Evolutionary conservation across 92 coral and sea anemone species (phyloP).

Genomic region (Zoanthus solanderi): DNA sequence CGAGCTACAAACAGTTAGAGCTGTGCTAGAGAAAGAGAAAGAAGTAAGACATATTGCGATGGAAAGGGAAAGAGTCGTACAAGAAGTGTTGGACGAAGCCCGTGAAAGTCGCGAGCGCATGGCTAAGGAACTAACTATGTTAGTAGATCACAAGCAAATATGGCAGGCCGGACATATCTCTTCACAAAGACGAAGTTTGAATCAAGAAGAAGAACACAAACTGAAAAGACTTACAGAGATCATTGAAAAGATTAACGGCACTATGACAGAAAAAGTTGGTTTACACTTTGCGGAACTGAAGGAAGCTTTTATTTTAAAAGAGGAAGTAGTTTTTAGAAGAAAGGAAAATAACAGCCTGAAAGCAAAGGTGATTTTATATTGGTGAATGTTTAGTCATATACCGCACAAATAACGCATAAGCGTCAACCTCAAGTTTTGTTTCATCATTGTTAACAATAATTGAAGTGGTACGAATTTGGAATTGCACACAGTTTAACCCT

Average conservation of each 20-base stretch:
- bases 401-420: no score
- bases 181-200: neutral
- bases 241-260: neutral
- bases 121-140: conserved; percentile 1
- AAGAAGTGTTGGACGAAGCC: conserved; percentile 26
- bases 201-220: conserved; percentile 13
- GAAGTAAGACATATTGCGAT: conserved; percentile 12
- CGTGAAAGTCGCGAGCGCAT: conserved; percentile 23
- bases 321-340: neutral
- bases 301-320: neutral
- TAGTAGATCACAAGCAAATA: conserved; percentile 6
- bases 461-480: no score
- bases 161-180: neutral
- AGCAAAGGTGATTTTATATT: neutral
- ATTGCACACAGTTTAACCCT: no score
- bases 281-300: conserved; percentile 14
- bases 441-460: no score
- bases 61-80: conserved; percentile 13
- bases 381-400: neutral
- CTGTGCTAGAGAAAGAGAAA: conserved; percentile 14
- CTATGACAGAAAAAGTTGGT: neutral
- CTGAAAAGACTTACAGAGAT: conserved; percentile 17
- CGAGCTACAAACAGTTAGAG: conserved; percentile 27
- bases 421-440: no score
- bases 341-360: conserved; percentile 8